A percentile compares a stretch with the other conserved stretches of the same genome.
Evolutionary conservation across 2,113 vertebrate genomes (phyloP).

Genomic region (Tor tambroides): DNA sequence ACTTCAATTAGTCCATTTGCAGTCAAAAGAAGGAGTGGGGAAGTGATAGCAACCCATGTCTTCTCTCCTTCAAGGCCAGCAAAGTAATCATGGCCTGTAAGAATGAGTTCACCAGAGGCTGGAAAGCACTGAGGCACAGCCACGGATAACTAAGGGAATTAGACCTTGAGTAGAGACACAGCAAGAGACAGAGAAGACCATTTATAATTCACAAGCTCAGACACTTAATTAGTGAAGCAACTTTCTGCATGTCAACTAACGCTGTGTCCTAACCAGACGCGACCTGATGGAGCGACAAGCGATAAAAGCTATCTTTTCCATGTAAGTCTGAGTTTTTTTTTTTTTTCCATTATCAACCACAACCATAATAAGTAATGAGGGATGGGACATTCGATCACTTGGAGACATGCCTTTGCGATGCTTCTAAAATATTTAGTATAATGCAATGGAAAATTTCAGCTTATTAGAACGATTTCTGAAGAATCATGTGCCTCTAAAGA

Average conservation of each 20-base stretch:
- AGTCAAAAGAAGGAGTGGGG: background rate
- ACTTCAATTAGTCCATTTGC: background rate
- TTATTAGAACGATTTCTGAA: background rate
- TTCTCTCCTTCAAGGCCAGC: background rate
- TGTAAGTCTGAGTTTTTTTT: background rate
- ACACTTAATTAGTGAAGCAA: slow-evolving; percentile 1
- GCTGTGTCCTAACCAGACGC: background rate
- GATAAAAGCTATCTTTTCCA: background rate
- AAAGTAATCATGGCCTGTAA: background rate
- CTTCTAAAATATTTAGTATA: background rate
- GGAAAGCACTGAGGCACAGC: background rate
- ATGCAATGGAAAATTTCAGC: background rate
- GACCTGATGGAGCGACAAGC: background rate
- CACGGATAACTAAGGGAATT: slow-evolving; percentile 14
- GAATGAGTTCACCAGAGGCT: background rate
- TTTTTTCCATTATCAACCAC: background rate
- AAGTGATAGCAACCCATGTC: background rate
- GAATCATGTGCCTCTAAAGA: no score
- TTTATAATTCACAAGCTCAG: slow-evolving; percentile 39
- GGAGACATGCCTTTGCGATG: background rate
- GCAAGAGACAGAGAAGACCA: slow-evolving; percentile 25
- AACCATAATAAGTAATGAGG: background rate
- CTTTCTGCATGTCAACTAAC: slow-evolving; percentile 34
- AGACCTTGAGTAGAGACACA: slow-evolving; percentile 28
- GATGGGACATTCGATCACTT: background rate